Conservation (phyloP, 1,140 invertebrate genomes). For the Eupeodes corollae region DNA sequence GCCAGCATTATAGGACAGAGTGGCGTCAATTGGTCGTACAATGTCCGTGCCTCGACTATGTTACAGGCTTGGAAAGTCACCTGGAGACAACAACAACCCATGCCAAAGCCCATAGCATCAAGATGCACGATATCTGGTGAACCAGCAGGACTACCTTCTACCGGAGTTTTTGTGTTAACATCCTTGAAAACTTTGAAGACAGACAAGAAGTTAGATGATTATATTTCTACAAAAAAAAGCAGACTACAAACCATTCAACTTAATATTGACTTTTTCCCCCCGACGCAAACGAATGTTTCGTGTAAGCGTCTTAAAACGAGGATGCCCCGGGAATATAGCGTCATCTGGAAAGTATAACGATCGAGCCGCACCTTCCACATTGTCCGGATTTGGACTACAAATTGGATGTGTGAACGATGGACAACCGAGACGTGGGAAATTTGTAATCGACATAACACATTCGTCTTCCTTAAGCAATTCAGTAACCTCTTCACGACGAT, state of each 20-base stretch:
- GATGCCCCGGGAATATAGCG: constrained; percentile 87
- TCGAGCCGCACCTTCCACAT: constrained; percentile 54
- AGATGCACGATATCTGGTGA: constrained; percentile 83
- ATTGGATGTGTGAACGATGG: constrained; percentile 79
- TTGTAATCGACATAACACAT: constrained; percentile 78
- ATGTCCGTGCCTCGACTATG: constrained; percentile 83
- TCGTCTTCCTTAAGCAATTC: constrained; percentile 68
- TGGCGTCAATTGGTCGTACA: constrained; percentile 96
- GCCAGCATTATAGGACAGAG: constrained; percentile 97
- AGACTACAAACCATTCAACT: constrained; percentile 70
- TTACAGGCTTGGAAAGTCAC: constrained; percentile 89
- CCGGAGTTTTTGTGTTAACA: constrained; percentile 67
- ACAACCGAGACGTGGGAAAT: constrained; percentile 86
- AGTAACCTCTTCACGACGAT: constrained; percentile 75
- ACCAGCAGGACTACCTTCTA: constrained; percentile 55
- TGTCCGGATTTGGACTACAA: constrained; percentile 53
- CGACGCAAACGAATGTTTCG: constrained; percentile 83
- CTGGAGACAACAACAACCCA: constrained; percentile 97
- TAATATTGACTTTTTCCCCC: constrained; percentile 91
- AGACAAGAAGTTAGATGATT: constrained; percentile 9
- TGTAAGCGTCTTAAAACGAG: constrained; percentile 89
- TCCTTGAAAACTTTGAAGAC: constrained; percentile 74
- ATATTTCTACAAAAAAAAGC: background rate
- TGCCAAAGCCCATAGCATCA: constrained; percentile 99
- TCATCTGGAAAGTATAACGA: constrained; percentile 95